Evolutionary conservation across 2,888 invertebrate genomes (phyloP).

Genomic region (Itoplectis maculator): DNA sequence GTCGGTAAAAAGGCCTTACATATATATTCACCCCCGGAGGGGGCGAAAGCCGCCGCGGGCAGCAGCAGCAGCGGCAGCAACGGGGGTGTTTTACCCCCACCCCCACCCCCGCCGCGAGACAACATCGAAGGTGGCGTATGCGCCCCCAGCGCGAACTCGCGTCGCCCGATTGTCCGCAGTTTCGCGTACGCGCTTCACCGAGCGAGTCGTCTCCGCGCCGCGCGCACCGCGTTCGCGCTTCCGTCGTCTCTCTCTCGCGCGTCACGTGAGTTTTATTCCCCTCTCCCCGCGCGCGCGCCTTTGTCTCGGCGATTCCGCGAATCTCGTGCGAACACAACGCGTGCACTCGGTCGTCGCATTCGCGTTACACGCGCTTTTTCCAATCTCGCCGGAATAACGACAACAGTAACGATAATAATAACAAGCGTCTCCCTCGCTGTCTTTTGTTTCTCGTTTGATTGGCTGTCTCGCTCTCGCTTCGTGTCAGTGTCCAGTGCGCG

Average conservation of each 20-base stretch:
- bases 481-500: no score
- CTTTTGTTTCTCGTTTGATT: no score
- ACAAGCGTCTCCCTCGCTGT: no score
- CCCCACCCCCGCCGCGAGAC: slow-evolving; percentile 12
- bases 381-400: no score
- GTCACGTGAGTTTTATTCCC: slow-evolving; percentile 63
- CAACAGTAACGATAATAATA: no score
- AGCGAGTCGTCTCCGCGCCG: slow-evolving; percentile 47
- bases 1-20: no score
- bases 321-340: no score
- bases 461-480: no score
- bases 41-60: slow-evolving; percentile 3
- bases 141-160: slow-evolving; percentile 33
- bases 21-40: slow-evolving; percentile 33
- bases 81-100: slow-evolving; percentile 46
- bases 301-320: no score
- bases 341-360: no score
- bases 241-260: slow-evolving; percentile 12
- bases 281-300: not conserved
- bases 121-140: slow-evolving; percentile 50
- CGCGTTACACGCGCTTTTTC: no score
- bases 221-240: slow-evolving; percentile 5
- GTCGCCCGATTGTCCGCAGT: slow-evolving; percentile 58
- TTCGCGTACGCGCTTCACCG: slow-evolving; percentile 66
- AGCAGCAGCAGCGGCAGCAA: slow-evolving; percentile 4